Evolutionary conservation across 1,140 invertebrate species (phyloP), one percentile per base, ranked within the genome.

Genomic region (Ostrea denselamellosa): DNA sequence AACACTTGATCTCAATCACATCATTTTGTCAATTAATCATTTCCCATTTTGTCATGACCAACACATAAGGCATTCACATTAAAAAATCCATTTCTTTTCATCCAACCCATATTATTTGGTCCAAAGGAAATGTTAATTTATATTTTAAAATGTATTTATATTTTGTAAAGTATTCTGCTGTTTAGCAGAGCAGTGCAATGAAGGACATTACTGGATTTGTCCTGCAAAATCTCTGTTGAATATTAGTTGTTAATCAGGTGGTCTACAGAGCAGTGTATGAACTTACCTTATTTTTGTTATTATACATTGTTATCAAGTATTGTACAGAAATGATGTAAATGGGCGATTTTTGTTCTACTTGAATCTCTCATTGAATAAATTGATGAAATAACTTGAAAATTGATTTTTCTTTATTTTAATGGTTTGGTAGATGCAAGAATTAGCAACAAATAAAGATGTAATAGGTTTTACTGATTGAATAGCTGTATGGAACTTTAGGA

Each of bases 301-400:
- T 28, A 34, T 77, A 62, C n/a, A 77, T 77, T 77, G 68, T 77
- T 77, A 77, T 77, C 68, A 77, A 77, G 28, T 77, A 28, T 77
- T 77, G 68, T 77, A 77, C 68, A 77, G 25, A 77, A 22, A 28
- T 34, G 12, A 77, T 77, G 68, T 28, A 14, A 77, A 77, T 28
- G 22, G 68, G 68, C 12, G 12, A 14, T 28, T 77, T 77, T 34
- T 77, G 22, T 28, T 77, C 22, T 77, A 77, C 68, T 77, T 77
- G 68, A 77, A 77, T 77, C 68, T 77, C 68, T 77, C 68, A 77
- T 77, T 71, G 56, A 34, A 77, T 77, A 77, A 77, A 77, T 77
- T 77, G 28, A 34, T 77, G 68, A 77, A 77, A 77, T 77, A 25
- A 77, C 25, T 7, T 62, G 12, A 58, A 56, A 19, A 19, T 62